Evolutionary conservation across 2,888 invertebrate genomes (phyloP), one percentile per base, ranked within the genome.

Genomic region (Oxyscelio sp.): DNA sequence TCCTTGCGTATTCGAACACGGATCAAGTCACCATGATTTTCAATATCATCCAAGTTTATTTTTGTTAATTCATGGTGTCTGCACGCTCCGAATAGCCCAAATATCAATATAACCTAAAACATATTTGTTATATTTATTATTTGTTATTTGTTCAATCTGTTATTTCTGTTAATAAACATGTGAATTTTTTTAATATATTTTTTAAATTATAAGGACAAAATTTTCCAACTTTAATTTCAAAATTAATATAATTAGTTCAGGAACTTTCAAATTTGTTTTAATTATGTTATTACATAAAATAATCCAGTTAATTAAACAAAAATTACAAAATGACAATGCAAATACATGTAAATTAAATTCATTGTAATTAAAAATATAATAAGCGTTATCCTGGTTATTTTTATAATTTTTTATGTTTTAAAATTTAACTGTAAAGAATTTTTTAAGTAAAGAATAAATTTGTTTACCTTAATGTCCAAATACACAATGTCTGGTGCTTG

Each of bases 401-500:
- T 34, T 34, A 34, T 34, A 34, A 34, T 34, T 34, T 34, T 34
- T 34, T 34, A 34, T 34, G 34, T 34, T 34, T 34, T 34, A 34
- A 34, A 34, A 34, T 34, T 34, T 34, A 34, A 34, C 34, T 34
- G 5, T 34, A 34, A 34, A 34, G 34, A 34, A 34, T 4, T 34
- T 34, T 34, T 34, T 34, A 34, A 34, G 34, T 34, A 34, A 11
- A 34, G 34, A 52, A n/a, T 19, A 38, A 6, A 19, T 75, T 19
- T 45, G 34, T 21, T 65, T 65, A 75, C 56, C 56, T 65, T 75
- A 22, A 75, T n/a, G 40, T 65, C 65, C 56, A 75, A 65, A 27
- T 75, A 75, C 13, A 52, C 48, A 52, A 27, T 54, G 15, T 75
- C 40, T 65, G 75, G 65, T 9, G 75, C 65, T 11, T 40, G 24